Evolutionary conservation across 1,140 invertebrate species (phyloP).

Genomic region (Listronotus oregonensis): DNA sequence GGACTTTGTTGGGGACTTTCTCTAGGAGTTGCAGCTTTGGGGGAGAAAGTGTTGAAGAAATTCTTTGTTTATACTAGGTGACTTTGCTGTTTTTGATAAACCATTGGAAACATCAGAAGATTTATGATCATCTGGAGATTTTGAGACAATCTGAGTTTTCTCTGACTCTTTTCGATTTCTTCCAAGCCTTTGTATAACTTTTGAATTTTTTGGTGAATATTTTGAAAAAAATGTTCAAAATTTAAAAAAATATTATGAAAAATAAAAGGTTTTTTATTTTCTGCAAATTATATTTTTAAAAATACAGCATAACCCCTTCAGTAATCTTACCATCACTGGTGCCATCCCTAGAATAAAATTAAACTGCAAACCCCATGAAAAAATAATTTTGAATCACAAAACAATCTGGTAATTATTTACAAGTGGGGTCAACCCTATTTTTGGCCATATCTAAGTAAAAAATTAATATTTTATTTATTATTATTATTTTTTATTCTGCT

Average conservation of each 20-base stretch:
- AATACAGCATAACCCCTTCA: too few relatives aligned
- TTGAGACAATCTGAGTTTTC: not conserved
- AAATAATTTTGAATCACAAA: too few relatives aligned
- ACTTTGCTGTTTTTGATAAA: constrained; percentile 20
- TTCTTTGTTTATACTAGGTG: constrained; percentile 14
- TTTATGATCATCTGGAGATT: not conserved
- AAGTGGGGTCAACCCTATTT: too few relatives aligned
- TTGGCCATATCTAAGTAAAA: too few relatives aligned
- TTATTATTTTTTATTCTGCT: too few relatives aligned
- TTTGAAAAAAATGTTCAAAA: constrained; percentile 6
- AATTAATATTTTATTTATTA: too few relatives aligned
- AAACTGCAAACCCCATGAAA: too few relatives aligned
- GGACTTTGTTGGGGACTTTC: not conserved
- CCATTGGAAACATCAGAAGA: not conserved
- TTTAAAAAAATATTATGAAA: not conserved
- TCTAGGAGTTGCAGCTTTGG: not conserved
- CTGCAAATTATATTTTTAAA: too few relatives aligned
- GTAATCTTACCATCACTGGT: too few relatives aligned
- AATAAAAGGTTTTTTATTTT: too few relatives aligned
- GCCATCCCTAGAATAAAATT: too few relatives aligned
- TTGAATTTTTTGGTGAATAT: constrained; percentile 14
- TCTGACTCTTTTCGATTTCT: constrained; percentile 9
- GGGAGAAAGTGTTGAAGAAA: constrained; percentile 19
- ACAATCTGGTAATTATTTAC: too few relatives aligned
- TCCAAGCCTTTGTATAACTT: constrained; percentile 15